These are phyloP conservation scores for Acanthornis magna DNA, from an alignment of 2,797 vertebrate species.

Conservation along the genomic window DNA sequence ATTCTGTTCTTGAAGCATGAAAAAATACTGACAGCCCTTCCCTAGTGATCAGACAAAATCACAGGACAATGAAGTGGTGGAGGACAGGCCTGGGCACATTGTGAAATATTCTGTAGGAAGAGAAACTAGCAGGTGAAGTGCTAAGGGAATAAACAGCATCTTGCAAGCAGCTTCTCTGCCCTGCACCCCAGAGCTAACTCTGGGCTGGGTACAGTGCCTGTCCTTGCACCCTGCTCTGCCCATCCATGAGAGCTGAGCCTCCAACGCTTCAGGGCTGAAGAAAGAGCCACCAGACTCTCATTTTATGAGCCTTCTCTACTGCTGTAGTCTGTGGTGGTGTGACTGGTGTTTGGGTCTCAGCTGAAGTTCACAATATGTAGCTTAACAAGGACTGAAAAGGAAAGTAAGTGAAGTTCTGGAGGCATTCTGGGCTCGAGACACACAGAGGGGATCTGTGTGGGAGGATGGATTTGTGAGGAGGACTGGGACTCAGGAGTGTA, in stretches of 20 bases:
- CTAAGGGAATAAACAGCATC: not conserved
- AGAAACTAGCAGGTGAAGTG: not conserved
- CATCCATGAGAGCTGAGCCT: not conserved
- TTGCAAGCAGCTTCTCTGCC: not conserved
- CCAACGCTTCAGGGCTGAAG: not conserved
- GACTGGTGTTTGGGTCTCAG: not conserved
- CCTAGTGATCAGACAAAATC: not conserved
- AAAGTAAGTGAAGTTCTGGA: not conserved
- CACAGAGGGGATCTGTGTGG: not conserved
- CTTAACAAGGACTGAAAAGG: not conserved
- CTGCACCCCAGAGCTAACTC: not conserved
- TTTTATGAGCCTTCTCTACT: not conserved
- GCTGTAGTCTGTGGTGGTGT: not conserved
- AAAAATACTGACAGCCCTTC: not conserved
- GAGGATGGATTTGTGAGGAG: not conserved
- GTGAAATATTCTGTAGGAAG: not conserved
- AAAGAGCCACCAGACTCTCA: not conserved
- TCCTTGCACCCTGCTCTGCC: not conserved
- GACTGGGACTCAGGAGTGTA: not conserved
- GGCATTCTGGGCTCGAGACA: not conserved
- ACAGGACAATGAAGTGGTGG: not conserved
- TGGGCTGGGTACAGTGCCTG: fast-evolving
- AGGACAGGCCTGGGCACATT: not conserved
- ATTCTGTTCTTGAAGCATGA: not conserved
- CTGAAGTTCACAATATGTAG: not conserved